These are phyloP conservation scores for Lepidurus apus DNA, from an alignment of 1,140 invertebrate genomes.

Conservation along the genomic window DNA sequence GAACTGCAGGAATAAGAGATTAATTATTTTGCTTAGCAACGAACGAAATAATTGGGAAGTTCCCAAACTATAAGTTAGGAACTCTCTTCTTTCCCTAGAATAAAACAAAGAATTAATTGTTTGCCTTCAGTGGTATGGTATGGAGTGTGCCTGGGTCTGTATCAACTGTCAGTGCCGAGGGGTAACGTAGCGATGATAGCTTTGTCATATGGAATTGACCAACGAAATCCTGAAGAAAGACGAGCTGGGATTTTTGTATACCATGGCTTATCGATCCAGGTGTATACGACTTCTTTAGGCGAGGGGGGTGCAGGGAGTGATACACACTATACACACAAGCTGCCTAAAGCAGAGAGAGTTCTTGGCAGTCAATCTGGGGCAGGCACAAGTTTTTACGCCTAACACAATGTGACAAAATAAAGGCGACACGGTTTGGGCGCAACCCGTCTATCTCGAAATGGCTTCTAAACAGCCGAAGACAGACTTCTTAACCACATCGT, in stretches of 20 bases:
- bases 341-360: background rate
- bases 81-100: background rate
- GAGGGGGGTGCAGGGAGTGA: background rate
- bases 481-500: background rate
- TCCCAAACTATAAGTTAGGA: too few relatives aligned
- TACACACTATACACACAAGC: background rate
- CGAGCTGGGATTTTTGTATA: background rate
- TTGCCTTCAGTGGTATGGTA: background rate
- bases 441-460: background rate
- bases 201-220: background rate
- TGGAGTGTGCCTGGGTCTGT: background rate
- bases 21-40: too few relatives aligned
- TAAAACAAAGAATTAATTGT: background rate
- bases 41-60: too few relatives aligned
- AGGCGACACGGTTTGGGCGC: background rate
- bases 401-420: background rate
- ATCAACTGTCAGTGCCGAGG: background rate
- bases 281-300: background rate
- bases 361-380: background rate
- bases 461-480: background rate
- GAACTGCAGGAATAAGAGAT: too few relatives aligned
- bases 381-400: slow-evolving; percentile 1
- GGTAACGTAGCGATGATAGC: background rate
- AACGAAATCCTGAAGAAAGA: background rate
- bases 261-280: slow-evolving; percentile 1